phyloP scores from a whole-genome alignment of 2,888 invertebrate genomes.

The Odontocolon sp. region DNA sequence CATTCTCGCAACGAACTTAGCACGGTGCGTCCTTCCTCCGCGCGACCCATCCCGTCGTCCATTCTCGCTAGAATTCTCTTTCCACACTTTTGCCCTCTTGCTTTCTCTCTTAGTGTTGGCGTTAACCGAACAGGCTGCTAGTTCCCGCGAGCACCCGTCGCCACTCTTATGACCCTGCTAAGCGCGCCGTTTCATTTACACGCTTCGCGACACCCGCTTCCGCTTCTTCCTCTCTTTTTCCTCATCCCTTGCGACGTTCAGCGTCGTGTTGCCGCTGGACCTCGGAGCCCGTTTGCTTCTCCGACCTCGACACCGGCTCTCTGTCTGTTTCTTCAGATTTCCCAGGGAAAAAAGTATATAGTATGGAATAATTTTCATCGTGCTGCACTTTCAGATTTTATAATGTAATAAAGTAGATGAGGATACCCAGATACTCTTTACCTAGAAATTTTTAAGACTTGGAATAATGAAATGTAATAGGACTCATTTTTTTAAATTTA shows the following conservation, averaged over 20 bases:
- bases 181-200: constrained; percentile 69
- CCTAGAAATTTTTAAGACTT: no score
- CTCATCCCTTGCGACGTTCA: not conserved
- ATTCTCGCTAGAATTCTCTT: constrained; percentile 36
- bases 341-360: no score
- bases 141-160: constrained; percentile 54
- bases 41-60: constrained; percentile 10
- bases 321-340: no score
- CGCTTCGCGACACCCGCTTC: constrained; percentile 54
- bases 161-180: constrained; percentile 57
- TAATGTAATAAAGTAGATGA: no score
- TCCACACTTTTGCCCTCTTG: constrained; percentile 22
- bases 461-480: no score
- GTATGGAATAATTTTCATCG: no score
- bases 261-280: not conserved
- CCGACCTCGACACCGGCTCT: no score
- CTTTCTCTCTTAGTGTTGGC: constrained; percentile 9
- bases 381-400: no score
- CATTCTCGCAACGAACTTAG: constrained; percentile 75
- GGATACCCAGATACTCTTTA: no score
- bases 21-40: constrained; percentile 47
- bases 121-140: constrained; percentile 33
- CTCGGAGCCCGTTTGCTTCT: not conserved
- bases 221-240: constrained; percentile 4
- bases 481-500: no score